Conservation (phyloP, 2,797 vertebrate genomes). For the Xyrichtys novacula region DNA sequence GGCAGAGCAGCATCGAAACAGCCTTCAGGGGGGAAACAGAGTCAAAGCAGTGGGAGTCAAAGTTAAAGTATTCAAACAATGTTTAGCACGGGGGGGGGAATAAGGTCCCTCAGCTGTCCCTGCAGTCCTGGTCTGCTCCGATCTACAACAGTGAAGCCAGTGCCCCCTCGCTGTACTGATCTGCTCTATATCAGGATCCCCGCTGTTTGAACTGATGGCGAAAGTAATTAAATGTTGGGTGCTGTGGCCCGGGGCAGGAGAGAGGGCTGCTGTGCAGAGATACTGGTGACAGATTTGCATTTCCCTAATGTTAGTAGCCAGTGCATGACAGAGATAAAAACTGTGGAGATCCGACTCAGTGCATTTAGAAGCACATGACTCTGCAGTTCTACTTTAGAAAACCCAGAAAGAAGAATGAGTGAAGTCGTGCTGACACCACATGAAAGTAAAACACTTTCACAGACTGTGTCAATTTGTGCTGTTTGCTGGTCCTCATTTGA, state of each 20-base stretch:
- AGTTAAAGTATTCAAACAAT: constrained; percentile 55
- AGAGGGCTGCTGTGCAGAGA: constrained; percentile 47
- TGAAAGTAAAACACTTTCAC: background rate
- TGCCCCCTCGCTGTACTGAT: constrained; percentile 35
- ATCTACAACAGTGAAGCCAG: constrained; percentile 37
- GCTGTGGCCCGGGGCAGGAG: constrained; percentile 47
- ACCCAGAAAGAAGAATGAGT: background rate
- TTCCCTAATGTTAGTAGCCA: constrained; percentile 30
- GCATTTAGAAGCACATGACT: constrained; percentile 8
- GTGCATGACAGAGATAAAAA: constrained; percentile 15
- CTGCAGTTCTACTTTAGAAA: background rate
- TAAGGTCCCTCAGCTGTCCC: constrained; percentile 33
- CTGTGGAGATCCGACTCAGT: constrained; percentile 8
- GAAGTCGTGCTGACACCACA: background rate
- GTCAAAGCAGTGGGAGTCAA: constrained; percentile 26
- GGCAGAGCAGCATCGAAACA: constrained; percentile 7
- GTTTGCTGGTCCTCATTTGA: background rate
- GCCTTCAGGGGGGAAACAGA: constrained; percentile 31
- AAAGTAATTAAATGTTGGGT: constrained; percentile 72
- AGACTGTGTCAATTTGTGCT: constrained; percentile 8
- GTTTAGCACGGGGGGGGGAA: constrained; percentile 53
- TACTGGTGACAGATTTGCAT: constrained; percentile 52
- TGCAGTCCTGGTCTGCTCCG: constrained; percentile 30
- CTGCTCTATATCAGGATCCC: constrained; percentile 52
- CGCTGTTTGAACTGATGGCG: constrained; percentile 62